Conservation (phyloP, 2,113 vertebrate species). For the Marmota flaviventris region DNA sequence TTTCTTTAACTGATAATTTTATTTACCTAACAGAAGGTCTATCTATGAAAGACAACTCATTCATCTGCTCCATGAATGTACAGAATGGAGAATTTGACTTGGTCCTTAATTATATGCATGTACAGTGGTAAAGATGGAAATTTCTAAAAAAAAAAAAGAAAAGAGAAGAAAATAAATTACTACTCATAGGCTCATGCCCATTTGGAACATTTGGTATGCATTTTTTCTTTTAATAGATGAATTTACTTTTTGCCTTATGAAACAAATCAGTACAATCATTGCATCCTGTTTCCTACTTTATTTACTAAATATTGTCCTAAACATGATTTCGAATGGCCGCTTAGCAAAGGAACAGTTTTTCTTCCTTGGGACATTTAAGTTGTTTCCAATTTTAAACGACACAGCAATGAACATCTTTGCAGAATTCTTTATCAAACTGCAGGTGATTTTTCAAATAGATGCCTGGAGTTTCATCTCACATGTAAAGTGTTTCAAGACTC, state of each 20-base stretch:
- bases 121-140: neutral
- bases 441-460: neutral
- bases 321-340: neutral
- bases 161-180: slow-evolving; percentile 10
- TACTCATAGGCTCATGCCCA: neutral
- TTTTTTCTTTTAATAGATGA: neutral
- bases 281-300: neutral
- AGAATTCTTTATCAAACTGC: slow-evolving; percentile 36
- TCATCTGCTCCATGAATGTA: neutral
- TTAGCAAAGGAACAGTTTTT: neutral
- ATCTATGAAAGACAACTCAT: neutral
- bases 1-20: slow-evolving; percentile 53
- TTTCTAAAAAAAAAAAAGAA: neutral
- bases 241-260: neutral
- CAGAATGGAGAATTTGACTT: neutral
- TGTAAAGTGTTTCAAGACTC: neutral
- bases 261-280: neutral
- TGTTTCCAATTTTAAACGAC: slow-evolving; percentile 44
- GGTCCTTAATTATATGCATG: slow-evolving; percentile 43
- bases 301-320: slow-evolving; percentile 17
- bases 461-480: neutral
- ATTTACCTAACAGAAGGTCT: slow-evolving; percentile 60
- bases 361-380: neutral
- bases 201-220: neutral
- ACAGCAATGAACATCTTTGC: neutral